Base-by-base conservation (phyloP, 1,140 invertebrate species). In the Metaphire vulgaris region DNA sequence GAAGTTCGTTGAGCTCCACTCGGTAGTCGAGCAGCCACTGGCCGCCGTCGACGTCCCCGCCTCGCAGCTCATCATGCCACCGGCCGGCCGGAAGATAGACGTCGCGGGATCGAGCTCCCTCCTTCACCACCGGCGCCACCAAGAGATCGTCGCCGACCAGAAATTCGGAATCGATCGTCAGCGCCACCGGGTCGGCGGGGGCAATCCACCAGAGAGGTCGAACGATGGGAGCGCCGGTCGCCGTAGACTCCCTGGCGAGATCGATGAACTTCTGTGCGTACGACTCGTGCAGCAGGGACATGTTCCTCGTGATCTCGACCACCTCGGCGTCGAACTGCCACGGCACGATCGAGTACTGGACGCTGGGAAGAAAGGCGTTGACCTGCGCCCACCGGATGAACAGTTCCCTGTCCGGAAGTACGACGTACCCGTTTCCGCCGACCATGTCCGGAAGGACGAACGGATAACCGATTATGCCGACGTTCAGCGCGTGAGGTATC, bases 131-230 rank as follows among this genome's bases (percentile, higher is more conserved):
- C 1, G 94, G 94, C 0, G 94, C 94, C 0, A 93, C 91, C n/a
- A 96, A 84, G n/a, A 94, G 89, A 41, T 90, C 87, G 80, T 94
- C 90, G 1, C 93, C 94, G 1, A 96, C 85, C 1, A 96, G 85
- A 83, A 91, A 96, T 85, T 95, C 92, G 81, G 96, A 93, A 56
- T 90, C 89, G 1, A 95, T 91, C 0, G 89, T 89, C 33, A 92
- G 90, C 69, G 93, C 92, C 1, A 91, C 90, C 0, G 89, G 86
- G 86, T 97, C 94, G 0, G 90, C 88, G 0, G 93, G 92, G 76
- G 93, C 91, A 33, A 94, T 87, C 92, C 96, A 94, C 94, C 95
- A 97, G 21, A 98, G 86, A 0, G 95, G 95, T 0, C 94, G 87
- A 34, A 97, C 91, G 26, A 87, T 86, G 6, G 86, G 86, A 21